Evolutionary conservation across 2,888 invertebrate genomes (phyloP), one percentile per base, ranked within the genome.

Genomic region (Cancer borealis): DNA sequence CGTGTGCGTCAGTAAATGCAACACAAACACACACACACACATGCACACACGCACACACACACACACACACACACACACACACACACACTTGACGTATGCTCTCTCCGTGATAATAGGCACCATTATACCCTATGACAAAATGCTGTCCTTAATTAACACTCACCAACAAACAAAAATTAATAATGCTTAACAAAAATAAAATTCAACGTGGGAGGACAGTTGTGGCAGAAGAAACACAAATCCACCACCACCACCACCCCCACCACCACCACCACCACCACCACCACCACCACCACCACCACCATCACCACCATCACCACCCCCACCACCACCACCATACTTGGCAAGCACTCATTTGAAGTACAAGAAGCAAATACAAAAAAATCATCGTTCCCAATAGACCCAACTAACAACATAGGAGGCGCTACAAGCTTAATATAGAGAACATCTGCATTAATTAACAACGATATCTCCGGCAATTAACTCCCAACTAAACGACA

Each of bases 31-130:
- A 66, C 3, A 66, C 66, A 66, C 66, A 66, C 66, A 66, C 66
- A 66, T 21, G 12, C 21, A 66, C 66, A 66, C 66, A 66, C 12
- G 12, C 17, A 39, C 84, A 87, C 30, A 87, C 84, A 87, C 30
- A 26, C 26, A 26, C 84, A 87, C 84, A 87, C 87, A 87, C 87
- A 87, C 87, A 87, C 87, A 87, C 87, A 87, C 87, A 87, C 87
- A 87, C 87, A 87, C 87, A 87, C 45, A 45, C 14, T 8, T 12
- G 84, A 30, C 84, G 39, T 8, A 30, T 84, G 84, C 5, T 26
- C 26, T 39, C n/a, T 5, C 8, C 84, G 84, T 84, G 26, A 10
- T 39, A 84, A n/a, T 10, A 21, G n/a, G 17, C n/a, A 5, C 21
- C 39, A 84, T 84, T 84, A 84, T 54, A 54, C 54, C 12, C 14